Percentiles rank a stretch among this genome's conserved stretches.
Conservation (phyloP, 1,140 invertebrate genomes). For the Apis cerana region DNA sequence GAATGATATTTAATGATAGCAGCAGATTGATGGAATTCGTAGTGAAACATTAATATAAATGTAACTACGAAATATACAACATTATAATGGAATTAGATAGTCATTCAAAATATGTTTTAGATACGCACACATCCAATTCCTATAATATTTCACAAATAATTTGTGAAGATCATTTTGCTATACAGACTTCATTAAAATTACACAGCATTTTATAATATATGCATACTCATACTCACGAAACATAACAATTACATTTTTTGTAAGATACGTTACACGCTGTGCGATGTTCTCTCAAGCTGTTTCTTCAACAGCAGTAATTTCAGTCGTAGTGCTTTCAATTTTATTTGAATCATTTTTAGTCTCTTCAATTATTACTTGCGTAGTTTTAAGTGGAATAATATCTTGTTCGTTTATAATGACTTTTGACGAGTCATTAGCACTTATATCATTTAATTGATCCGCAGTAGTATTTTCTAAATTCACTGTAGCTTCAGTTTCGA, state of each 20-base stretch:
- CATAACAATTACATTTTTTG: constrained; percentile 33
- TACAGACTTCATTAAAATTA: constrained; percentile 32
- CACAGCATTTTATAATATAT: constrained; percentile 32
- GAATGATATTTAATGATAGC: constrained; percentile 39
- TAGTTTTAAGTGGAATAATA: constrained; percentile 37
- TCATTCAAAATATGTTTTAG: constrained; percentile 39
- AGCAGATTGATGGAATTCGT: constrained; percentile 36
- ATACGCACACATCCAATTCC: constrained; percentile 33
- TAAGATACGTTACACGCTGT: not conserved
- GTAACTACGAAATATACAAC: constrained; percentile 49
- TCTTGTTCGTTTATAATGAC: constrained; percentile 43
- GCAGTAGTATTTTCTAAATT: constrained; percentile 4
- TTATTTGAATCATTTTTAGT: constrained; percentile 57
- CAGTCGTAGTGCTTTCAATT: constrained; percentile 61
- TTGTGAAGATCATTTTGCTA: constrained; percentile 6
- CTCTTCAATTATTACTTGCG: constrained; percentile 50
- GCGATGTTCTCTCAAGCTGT: constrained; percentile 68
- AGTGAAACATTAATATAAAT: constrained; percentile 54
- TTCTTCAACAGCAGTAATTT: constrained; percentile 72
- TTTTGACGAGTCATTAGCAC: constrained; percentile 39
- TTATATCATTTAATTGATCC: constrained; percentile 37
- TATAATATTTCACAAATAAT: constrained; percentile 2
- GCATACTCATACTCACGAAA: constrained; percentile 15
- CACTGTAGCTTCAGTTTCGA: constrained; percentile 5
- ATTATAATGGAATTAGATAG: constrained; percentile 41